These are phyloP conservation scores for Labeo calbasu DNA, from an alignment of 2,797 vertebrate species.

Conservation along the genomic window DNA sequence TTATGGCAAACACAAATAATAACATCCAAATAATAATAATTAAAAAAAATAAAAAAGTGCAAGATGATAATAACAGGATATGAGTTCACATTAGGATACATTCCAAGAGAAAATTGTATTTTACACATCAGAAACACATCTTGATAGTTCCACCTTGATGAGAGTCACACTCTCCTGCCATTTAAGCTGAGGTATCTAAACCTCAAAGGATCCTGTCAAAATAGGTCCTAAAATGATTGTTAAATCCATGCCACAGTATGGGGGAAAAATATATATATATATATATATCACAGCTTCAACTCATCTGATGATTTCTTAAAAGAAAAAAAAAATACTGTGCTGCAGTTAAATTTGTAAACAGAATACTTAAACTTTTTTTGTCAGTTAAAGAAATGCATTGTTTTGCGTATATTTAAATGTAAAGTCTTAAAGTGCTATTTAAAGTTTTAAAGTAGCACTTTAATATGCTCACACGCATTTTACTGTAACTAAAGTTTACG, in stretches of 20 bases:
- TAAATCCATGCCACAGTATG: not conserved
- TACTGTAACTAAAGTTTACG: not conserved
- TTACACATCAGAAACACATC: conserved; percentile 28
- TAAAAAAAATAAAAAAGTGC: conserved; percentile 48
- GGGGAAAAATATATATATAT: too few species aligned
- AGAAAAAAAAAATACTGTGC: not conserved
- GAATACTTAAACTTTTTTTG: not conserved
- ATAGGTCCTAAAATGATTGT: not conserved
- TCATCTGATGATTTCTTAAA: not conserved
- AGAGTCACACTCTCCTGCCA: not conserved
- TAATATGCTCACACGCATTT: not conserved
- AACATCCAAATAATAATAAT: conserved; percentile 44
- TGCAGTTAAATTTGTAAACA: not conserved
- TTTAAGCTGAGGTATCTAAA: not conserved
- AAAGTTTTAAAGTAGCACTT: not conserved
- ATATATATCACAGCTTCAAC: not conserved
- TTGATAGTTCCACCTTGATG: not conserved
- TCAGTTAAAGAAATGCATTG: not conserved
- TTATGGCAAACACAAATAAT: conserved; percentile 49
- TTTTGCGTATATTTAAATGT: not conserved
- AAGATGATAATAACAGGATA: conserved; percentile 49
- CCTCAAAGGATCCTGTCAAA: not conserved
- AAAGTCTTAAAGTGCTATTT: not conserved
- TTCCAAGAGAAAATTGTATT: conserved; percentile 38
- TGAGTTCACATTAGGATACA: conserved; percentile 53